A percentile compares a stretch with the other conserved stretches of the same genome.
Evolutionary conservation across 2,888 invertebrate species (phyloP).

Genomic region (Octonoba sinensis): DNA sequence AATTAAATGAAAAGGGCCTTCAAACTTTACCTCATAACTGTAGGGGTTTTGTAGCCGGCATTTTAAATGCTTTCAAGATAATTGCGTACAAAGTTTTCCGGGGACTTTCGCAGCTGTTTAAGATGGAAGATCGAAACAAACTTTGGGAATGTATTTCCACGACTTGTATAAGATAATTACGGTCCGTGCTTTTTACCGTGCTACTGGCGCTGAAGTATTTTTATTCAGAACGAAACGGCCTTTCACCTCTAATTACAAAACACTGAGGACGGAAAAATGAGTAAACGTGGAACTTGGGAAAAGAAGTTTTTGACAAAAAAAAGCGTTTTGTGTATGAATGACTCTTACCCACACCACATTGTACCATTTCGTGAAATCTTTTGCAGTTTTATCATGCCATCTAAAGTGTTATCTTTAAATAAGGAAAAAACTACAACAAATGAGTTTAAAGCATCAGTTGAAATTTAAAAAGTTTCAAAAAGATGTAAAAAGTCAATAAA

Average conservation of each 20-base stretch:
- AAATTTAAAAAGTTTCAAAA: no score
- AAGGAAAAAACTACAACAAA: no score
- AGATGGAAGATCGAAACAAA: slow-evolving; percentile 58
- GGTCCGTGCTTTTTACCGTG: slow-evolving; percentile 37
- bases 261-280: slow-evolving; percentile 32
- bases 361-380: no score
- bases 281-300: slow-evolving; percentile 27
- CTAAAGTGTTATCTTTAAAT: no score
- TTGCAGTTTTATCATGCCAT: no score
- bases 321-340: no score
- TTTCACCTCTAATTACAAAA: slow-evolving; percentile 59
- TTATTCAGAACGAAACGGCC: slow-evolving; percentile 36
- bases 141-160: slow-evolving; percentile 49
- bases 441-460: no score
- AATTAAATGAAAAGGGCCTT: slow-evolving; percentile 61
- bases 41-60: slow-evolving; percentile 48
- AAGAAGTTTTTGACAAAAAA: slow-evolving; percentile 10
- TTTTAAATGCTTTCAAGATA: slow-evolving; percentile 63
- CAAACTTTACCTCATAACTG: slow-evolving; percentile 49
- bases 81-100: slow-evolving; percentile 58
- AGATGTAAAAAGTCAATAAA: no score
- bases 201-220: slow-evolving; percentile 40
- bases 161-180: slow-evolving; percentile 61
- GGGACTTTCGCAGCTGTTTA: slow-evolving; percentile 56
- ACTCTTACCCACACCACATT: no score